Conservation (phyloP, 1,140 invertebrate species). For the Sinella curviseta region DNA sequence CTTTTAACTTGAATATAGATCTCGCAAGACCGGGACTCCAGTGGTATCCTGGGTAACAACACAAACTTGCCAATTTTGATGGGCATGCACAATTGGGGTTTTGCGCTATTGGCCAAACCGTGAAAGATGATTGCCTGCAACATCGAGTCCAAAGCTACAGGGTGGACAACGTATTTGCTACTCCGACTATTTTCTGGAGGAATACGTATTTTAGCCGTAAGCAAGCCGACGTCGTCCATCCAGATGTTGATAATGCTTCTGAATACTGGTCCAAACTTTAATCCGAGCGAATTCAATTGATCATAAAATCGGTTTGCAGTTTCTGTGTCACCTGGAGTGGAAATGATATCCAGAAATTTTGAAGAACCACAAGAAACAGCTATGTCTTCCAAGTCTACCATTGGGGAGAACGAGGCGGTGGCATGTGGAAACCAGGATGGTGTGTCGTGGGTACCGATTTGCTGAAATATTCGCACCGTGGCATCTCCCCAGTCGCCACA, state of each 20-base stretch:
- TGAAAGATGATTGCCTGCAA: not conserved
- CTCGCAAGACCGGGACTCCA: no score
- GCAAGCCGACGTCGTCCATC: not conserved
- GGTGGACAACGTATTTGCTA: slow-evolving; percentile 17
- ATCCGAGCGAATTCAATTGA: slow-evolving; percentile 26
- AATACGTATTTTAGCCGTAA: not conserved
- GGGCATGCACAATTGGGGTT: slow-evolving; percentile 4
- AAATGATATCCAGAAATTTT: not conserved
- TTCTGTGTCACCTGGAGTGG: no score
- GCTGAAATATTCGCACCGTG: not conserved
- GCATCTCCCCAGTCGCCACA: not conserved
- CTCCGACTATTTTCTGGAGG: not conserved
- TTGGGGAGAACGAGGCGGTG: not conserved
- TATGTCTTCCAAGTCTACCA: not conserved
- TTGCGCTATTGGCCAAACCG: not conserved
- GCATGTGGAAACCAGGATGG: not conserved
- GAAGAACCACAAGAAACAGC: not conserved
- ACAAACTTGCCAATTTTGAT: slow-evolving; percentile 9
- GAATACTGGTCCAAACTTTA: slow-evolving; percentile 26
- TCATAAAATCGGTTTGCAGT: slow-evolving; percentile 10
- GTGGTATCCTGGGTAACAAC: not conserved
- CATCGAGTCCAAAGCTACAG: not conserved
- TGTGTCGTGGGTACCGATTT: not conserved
- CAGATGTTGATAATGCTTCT: not conserved
- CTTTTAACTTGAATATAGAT: not conserved